Percentiles rank a stretch among this genome's conserved stretches.
Conservation (phyloP, 1,140 invertebrate genomes). For the Armadillidium nasatum region DNA sequence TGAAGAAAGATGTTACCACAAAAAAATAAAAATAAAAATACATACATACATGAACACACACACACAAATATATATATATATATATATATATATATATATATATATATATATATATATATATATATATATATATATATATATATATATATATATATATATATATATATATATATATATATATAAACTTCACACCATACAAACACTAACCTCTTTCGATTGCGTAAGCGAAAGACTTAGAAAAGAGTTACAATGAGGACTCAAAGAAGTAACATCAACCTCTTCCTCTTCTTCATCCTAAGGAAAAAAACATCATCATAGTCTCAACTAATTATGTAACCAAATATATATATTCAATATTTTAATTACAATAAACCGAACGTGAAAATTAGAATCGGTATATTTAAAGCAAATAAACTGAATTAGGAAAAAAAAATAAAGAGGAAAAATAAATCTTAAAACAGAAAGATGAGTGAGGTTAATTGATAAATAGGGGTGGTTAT, state of each 20-base stretch:
- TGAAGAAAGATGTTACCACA: too few species aligned
- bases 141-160: slow-evolving; percentile 9
- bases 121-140: slow-evolving; percentile 15
- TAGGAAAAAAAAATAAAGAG: too few species aligned
- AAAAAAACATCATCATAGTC: neutral
- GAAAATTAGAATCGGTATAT: too few species aligned
- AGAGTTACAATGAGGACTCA: neutral
- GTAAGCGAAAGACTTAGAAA: neutral
- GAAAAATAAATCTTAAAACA: too few species aligned
- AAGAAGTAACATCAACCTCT: neutral
- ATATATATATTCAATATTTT: too few species aligned
- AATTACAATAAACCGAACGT: too few species aligned
- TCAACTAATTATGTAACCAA: too few species aligned
- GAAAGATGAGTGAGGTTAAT: too few species aligned
- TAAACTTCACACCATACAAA: neutral
- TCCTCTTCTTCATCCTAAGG: neutral
- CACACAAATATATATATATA: slow-evolving; percentile 3
- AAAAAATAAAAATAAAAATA: neutral
- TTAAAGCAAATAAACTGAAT: too few species aligned
- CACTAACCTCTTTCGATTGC: neutral
- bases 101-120: slow-evolving; percentile 9
- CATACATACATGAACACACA: neutral
- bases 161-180: slow-evolving; percentile 11
- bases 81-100: slow-evolving; percentile 9
- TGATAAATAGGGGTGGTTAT: too few species aligned